Conservation (phyloP, 2,888 invertebrate genomes). For the Pantelozetes paolii region DNA sequence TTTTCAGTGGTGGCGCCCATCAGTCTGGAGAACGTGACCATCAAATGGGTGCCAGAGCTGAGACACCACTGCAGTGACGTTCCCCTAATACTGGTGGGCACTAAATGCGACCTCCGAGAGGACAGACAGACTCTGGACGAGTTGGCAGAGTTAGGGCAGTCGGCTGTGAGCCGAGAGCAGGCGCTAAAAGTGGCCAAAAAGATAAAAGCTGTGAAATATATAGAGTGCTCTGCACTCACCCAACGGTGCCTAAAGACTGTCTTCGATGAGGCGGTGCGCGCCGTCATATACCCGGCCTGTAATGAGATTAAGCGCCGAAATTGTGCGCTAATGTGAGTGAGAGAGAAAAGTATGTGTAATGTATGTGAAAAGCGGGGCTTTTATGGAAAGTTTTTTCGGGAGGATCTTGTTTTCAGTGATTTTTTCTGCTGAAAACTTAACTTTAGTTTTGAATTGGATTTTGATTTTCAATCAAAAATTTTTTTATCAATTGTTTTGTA, state of each 20-base stretch:
- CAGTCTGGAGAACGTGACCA: constrained; percentile 98
- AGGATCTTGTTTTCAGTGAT: too few species aligned
- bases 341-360: too few species aligned
- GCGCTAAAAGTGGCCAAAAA: constrained; percentile 97
- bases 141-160: constrained; percentile 86
- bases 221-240: constrained; percentile 95
- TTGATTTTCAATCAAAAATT: too few species aligned
- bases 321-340: too few species aligned
- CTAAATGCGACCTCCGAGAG: constrained; percentile 97
- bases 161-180: constrained; percentile 94
- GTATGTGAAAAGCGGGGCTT: too few species aligned
- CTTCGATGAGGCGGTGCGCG: constrained; percentile 98
- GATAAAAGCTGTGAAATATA: constrained; percentile 71
- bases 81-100: constrained; percentile 98
- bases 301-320: too few species aligned
- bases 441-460: too few species aligned
- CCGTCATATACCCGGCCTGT: constrained; percentile 52
- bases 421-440: too few species aligned
- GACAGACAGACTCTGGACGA: constrained; percentile 90
- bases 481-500: too few species aligned
- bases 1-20: constrained; percentile 99
- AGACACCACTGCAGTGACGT: constrained; percentile 99
- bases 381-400: too few species aligned
- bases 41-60: constrained; percentile 99
- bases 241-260: constrained; percentile 98